These are phyloP conservation scores for Cotesia congregata DNA, from an alignment of 2,888 invertebrate genomes.

Conservation along the genomic window DNA sequence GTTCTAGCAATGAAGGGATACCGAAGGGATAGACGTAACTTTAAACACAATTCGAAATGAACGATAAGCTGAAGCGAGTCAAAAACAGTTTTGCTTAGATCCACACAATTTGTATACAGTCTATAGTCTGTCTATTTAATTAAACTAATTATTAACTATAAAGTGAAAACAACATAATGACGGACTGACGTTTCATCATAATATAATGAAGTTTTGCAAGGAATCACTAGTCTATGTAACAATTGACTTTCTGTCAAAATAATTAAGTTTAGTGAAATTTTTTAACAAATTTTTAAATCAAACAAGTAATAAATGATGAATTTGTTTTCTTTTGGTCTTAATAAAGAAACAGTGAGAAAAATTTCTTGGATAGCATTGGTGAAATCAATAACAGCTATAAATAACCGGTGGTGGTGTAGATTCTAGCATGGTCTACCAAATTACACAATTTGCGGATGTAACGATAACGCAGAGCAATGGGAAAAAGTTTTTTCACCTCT, in stretches of 20 bases:
- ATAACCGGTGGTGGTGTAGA: conserved; percentile 40
- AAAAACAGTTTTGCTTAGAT: background rate
- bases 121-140: too few species aligned
- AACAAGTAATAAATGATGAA: too few species aligned
- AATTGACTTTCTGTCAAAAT: too few species aligned
- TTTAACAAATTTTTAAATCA: too few species aligned
- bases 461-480: conserved; percentile 54
- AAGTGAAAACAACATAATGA: too few species aligned
- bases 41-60: background rate
- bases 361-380: conserved; percentile 12
- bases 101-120: too few species aligned
- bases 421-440: conserved; percentile 51
- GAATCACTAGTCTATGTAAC: too few species aligned
- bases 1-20: background rate
- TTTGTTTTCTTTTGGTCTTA: too few species aligned
- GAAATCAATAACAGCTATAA: conserved; percentile 60
- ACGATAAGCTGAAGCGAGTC: background rate
- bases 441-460: conserved; percentile 60
- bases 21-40: background rate
- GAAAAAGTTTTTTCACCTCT: conserved; percentile 36
- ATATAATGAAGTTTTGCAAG: too few species aligned
- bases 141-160: too few species aligned
- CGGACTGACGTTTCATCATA: too few species aligned
- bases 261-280: too few species aligned
- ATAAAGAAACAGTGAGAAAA: conserved; percentile 21